A percentile compares a stretch with the other conserved stretches of the same genome.
phyloP scores from a whole-genome alignment of 2,797 vertebrate species.

The Pipistrellus nathusii region DNA sequence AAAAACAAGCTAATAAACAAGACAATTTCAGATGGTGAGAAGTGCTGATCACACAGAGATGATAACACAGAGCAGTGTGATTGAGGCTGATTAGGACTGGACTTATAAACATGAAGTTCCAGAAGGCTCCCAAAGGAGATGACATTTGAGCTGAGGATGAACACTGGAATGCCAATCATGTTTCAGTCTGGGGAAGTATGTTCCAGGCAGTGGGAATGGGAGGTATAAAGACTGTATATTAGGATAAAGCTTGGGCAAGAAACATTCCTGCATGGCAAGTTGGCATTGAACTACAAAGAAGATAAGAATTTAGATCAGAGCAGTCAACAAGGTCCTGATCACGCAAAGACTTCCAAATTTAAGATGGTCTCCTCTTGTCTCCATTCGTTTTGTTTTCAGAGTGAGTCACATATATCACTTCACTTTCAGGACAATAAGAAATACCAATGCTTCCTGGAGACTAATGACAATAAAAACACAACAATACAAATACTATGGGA shows the following conservation, averaged over 20 bases:
- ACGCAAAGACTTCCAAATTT: neutral
- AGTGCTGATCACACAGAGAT: neutral
- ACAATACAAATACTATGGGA: too few species aligned
- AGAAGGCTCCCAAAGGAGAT: slow-evolving; percentile 15
- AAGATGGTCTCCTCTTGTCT: neutral
- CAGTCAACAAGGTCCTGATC: neutral
- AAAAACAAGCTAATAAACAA: neutral
- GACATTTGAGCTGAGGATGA: neutral
- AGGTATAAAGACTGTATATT: neutral
- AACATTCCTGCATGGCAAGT: neutral
- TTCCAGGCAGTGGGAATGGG: neutral
- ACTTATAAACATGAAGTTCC: neutral
- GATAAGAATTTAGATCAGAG: neutral
- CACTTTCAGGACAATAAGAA: slow-evolving; percentile 30
- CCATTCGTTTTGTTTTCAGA: neutral
- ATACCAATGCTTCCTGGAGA: neutral
- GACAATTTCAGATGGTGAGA: neutral
- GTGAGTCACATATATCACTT: neutral
- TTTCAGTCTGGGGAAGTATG: neutral
- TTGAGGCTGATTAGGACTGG: neutral
- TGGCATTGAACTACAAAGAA: neutral
- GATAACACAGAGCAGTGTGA: neutral
- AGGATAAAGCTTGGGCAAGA: neutral
- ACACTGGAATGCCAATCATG: neutral
- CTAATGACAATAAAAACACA: too few species aligned